Conservation (phyloP, 1,140 invertebrate species). For the Drosophila kohkoa region DNA sequence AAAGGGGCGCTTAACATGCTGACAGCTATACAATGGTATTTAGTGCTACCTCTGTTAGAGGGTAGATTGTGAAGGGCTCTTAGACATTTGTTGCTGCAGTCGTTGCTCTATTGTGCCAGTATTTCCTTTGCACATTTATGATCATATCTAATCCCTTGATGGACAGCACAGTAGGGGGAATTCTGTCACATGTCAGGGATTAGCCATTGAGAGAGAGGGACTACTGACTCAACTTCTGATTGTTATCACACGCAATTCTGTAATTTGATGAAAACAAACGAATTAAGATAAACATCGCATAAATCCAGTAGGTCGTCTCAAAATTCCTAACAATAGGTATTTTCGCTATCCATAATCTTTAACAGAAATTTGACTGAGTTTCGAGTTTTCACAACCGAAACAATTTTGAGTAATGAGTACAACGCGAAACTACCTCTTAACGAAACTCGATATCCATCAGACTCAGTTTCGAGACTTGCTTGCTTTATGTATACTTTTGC, state of each 20-base stretch:
- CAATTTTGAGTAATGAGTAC: conserved; percentile 58
- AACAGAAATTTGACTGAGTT: conserved; percentile 15
- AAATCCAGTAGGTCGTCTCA: conserved; percentile 60
- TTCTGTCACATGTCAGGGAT: conserved; percentile 66
- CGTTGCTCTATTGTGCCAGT: conserved; percentile 10
- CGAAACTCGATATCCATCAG: conserved; percentile 67
- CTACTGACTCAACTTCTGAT: conserved; percentile 55
- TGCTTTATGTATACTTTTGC: conserved; percentile 37
- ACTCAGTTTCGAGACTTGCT: not conserved
- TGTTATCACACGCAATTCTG: conserved; percentile 84
- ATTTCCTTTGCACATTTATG: conserved; percentile 71
- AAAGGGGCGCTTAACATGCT: conserved; percentile 63
- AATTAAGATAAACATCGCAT: conserved; percentile 79
- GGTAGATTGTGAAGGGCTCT: conserved; percentile 38
- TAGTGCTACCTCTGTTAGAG: conserved; percentile 46
- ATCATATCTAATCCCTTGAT: conserved; percentile 77
- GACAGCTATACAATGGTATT: conserved; percentile 78
- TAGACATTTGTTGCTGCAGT: conserved; percentile 17
- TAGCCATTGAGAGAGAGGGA: conserved; percentile 44
- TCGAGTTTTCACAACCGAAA: conserved; percentile 39
- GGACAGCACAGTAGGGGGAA: conserved; percentile 52
- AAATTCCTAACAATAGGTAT: conserved; percentile 41
- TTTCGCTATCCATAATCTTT: conserved; percentile 43
- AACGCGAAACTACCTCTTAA: conserved; percentile 2
- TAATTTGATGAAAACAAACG: conserved; percentile 84